A percentile compares a stretch with the other conserved stretches of the same genome.
These are phyloP conservation scores for Desmodus rotundus DNA, from an alignment of 2,113 vertebrate species.

Conservation along the genomic window DNA sequence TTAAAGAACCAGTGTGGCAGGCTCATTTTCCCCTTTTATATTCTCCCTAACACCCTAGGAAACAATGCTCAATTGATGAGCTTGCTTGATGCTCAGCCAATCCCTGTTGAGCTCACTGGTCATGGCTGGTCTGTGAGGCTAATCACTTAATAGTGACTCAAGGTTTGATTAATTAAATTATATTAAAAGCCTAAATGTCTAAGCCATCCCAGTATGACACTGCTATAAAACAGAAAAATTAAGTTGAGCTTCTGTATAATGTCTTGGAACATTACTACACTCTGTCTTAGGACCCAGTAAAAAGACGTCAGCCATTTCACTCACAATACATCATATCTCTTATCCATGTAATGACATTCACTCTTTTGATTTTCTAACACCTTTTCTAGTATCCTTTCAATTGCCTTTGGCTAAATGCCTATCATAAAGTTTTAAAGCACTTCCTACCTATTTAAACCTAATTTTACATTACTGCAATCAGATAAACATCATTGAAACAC, in stretches of 20 bases:
- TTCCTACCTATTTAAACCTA: conserved; percentile 22
- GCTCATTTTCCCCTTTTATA: not conserved
- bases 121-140: not conserved
- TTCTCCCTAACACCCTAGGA: not conserved
- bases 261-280: not conserved
- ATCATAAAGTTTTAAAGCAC: conserved; percentile 34
- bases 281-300: conserved; percentile 3
- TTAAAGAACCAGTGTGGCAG: not conserved
- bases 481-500: conserved; percentile 20
- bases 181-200: conserved; percentile 40
- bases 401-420: conserved; percentile 13
- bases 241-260: conserved; percentile 16
- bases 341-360: conserved; percentile 26
- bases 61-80: conserved; percentile 55
- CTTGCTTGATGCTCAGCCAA: conserved; percentile 22
- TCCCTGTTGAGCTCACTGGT: not conserved
- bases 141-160: not conserved
- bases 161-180: not conserved
- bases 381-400: conserved; percentile 19
- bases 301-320: not conserved
- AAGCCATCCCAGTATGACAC: not conserved
- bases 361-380: conserved; percentile 35
- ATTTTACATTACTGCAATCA: not conserved
- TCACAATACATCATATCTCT: not conserved
- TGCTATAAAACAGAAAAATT: conserved; percentile 30